A percentile compares a stretch with the other conserved stretches of the same genome.
Conservation (phyloP, 2,113 vertebrate species). For the Xerus inauris region DNA sequence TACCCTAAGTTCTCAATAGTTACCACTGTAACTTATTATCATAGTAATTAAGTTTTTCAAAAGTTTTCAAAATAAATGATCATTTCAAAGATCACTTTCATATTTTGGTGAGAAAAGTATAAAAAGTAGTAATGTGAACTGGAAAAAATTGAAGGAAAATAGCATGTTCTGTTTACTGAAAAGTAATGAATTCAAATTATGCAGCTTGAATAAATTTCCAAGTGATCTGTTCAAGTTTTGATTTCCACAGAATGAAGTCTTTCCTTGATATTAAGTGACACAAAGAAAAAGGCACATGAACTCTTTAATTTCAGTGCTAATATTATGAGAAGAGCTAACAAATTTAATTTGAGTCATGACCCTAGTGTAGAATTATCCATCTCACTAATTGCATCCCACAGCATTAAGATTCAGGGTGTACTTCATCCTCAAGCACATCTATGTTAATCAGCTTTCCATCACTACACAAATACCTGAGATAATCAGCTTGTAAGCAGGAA, state of each 20-base stretch:
- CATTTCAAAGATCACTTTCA: background rate
- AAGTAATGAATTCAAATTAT: background rate
- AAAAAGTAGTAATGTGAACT: background rate
- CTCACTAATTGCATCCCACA: background rate
- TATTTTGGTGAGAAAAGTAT: background rate
- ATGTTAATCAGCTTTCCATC: background rate
- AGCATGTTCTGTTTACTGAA: background rate
- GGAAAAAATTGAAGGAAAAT: background rate
- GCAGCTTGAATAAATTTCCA: background rate
- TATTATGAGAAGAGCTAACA: background rate
- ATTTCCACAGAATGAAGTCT: background rate
- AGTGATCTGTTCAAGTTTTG: background rate
- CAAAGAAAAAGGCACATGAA: background rate
- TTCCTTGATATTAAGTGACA: slow-evolving; percentile 7
- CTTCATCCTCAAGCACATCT: background rate
- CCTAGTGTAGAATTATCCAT: background rate
- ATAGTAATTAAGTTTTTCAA: background rate
- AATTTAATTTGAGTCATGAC: background rate
- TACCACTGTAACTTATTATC: background rate
- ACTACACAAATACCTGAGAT: background rate
- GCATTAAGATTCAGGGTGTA: background rate
- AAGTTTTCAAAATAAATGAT: slow-evolving; percentile 11
- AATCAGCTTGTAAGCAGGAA: background rate
- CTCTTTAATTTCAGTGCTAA: background rate
- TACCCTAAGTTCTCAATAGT: background rate